A percentile compares a stretch with the other conserved stretches of the same genome.
These are phyloP conservation scores for Phylloscopus trochilus DNA, from an alignment of 2,113 vertebrate genomes.

Conservation along the genomic window DNA sequence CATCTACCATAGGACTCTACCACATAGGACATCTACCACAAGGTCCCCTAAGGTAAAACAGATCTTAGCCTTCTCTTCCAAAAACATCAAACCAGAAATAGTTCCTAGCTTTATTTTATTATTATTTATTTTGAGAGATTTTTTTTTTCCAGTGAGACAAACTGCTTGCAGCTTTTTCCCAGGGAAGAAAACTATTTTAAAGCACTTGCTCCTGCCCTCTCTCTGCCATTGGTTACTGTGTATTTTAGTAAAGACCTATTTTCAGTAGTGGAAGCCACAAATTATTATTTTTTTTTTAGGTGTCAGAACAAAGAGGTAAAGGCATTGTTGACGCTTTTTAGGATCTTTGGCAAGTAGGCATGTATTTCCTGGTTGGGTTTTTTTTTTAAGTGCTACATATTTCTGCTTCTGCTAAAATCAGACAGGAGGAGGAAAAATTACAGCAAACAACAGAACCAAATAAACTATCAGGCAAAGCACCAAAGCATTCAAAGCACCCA, in stretches of 20 bases:
- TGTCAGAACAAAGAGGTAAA: neutral
- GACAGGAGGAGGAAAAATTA: neutral
- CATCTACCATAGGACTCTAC: slow-evolving; percentile 23
- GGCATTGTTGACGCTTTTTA: neutral
- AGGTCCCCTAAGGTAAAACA: slow-evolving; percentile 45
- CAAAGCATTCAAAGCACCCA: neutral
- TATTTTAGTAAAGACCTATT: slow-evolving; percentile 6
- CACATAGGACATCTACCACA: too few species aligned
- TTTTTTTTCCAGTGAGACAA: neutral
- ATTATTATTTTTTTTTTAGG: neutral
- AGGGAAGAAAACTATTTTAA: slow-evolving; percentile 38
- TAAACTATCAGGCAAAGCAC: neutral
- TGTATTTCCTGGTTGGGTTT: neutral
- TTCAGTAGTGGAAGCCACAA: slow-evolving; percentile 4
- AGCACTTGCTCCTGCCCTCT: neutral
- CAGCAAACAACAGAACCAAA: neutral
- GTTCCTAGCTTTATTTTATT: neutral
- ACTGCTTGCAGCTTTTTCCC: slow-evolving; percentile 28
- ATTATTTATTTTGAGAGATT: neutral
- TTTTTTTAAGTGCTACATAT: neutral
- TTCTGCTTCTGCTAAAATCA: neutral
- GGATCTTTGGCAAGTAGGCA: neutral
- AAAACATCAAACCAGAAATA: slow-evolving; percentile 38
- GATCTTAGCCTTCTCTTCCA: slow-evolving; percentile 16
- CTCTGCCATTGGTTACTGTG: neutral